Evolutionary conservation across 2,888 invertebrate genomes (phyloP), one percentile per base, ranked within the genome.

Genomic region (Mesorhabditis belari): DNA sequence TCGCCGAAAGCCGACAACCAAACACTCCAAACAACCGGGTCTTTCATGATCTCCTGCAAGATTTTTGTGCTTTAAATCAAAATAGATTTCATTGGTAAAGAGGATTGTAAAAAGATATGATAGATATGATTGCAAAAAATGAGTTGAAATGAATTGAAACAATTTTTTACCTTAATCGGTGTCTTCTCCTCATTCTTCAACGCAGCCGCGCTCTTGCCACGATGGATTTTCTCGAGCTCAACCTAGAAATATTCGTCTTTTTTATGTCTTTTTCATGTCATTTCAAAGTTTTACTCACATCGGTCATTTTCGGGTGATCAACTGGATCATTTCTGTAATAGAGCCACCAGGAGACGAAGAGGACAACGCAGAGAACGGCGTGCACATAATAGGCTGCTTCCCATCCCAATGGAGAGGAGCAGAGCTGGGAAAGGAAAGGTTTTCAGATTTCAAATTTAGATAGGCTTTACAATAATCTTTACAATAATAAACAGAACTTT

Each of bases 1-100:
- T 74, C 72, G 44, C 72, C 74, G 57, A 74, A 71, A 17, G 74
- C 72, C 0, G 74, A 71, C 3, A 71, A 35, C 74, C 74, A 74
- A 6, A 73, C 71, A 5, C 71, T 67, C 63, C 71, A 65, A 66
- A 74, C 72, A 23, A 73, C 70, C 0, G 66, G 66, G 44, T 73
- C 71, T 5, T 55, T 65, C 58, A 73, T 57, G 53, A 73, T 73
- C 17, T 65, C 65, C 58, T 64, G 17, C 57, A 52, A 58, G 1
- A 28, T 44, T 50, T 29, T 28, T 26, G 23, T 56, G 12, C 17
- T 3, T n/a, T 35, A 35, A n/a, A 50, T 19, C 19, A 50, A 23
- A 50, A 2, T 19, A 23, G 23, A 1, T 2, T n/a, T 19, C 19
- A 50, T n/a, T 19, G 51, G 23, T n/a, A 50, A 23, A 50, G 51